Evolutionary conservation across 2,888 invertebrate species (phyloP), one percentile per base, ranked within the genome.

Genomic region (Homarus gammarus): DNA sequence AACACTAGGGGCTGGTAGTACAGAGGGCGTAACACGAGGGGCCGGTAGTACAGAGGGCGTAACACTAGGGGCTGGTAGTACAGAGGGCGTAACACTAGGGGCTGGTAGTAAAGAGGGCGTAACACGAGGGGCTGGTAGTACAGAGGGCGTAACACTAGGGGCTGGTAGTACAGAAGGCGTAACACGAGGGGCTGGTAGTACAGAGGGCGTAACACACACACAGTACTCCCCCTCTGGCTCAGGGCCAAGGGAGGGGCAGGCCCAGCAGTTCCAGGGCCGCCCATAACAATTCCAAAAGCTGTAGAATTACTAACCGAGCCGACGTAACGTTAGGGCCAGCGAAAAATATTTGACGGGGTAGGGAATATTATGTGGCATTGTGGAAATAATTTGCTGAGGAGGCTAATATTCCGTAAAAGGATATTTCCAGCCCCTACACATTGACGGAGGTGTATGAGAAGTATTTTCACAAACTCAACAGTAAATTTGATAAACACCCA

Each of bases 241-340:
- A 33, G 61, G 40, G 56, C 84, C 84, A 84, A 84, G 64, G 84
- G 38, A 38, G 84, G 75, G 75, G 40, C n/a, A 68, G 75, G 75
- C 38, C 61, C n/a, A 18, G 61, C 84, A 61, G 84, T 56, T 72
- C 75, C 73, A 84, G 40, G 75, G 56, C 75, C 84, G 56, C 56
- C 84, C 84, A 84, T 84, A 84, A 84, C 84, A 84, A 84, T 84
- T 84, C 84, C 84, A 84, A 73, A 84, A 84, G 75, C 84, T 75
- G 84, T 84, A 84, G 84, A 84, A 84, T 84, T 84, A 84, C 84
- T 84, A 84, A 84, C 84, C 84, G 77, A 75, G 38, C 84, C 77
- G 61, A 75, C 84, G 64, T 77, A 75, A 75, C 84, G 75, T 75
- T 61, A 75, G 75, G 56, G n/a, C 73, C 75, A 40, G 73, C 77